These are phyloP conservation scores for Bombus vancouverensis DNA, from an alignment of 1,140 invertebrate species.

Conservation along the genomic window DNA sequence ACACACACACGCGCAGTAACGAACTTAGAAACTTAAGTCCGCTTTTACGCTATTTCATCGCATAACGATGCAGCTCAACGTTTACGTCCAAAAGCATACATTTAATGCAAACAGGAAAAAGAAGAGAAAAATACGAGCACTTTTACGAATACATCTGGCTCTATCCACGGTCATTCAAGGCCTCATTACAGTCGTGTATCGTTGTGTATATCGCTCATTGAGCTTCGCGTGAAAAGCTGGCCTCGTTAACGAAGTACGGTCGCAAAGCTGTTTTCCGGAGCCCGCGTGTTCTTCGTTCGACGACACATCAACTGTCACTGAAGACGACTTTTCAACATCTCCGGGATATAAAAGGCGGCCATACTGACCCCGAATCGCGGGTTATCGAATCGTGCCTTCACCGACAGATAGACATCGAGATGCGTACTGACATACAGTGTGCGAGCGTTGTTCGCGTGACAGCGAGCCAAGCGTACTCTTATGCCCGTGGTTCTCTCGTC, in stretches of 20 bases:
- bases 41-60: conserved; percentile 21
- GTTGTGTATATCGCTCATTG: conserved; percentile 30
- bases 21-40: conserved; percentile 18
- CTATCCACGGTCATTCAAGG: conserved; percentile 30
- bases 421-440: conserved; percentile 43
- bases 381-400: conserved; percentile 66
- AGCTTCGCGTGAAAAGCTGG: conserved; percentile 42
- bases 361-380: conserved; percentile 72
- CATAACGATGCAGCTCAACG: conserved; percentile 10
- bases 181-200: conserved; percentile 29
- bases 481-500: conserved; percentile 3
- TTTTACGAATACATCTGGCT: neutral
- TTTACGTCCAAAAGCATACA: conserved; percentile 16
- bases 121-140: neutral
- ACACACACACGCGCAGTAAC: neutral
- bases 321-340: conserved; percentile 44
- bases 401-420: conserved; percentile 67
- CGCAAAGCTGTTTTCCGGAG: neutral
- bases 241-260: conserved; percentile 33
- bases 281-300: neutral
- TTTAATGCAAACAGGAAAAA: conserved; percentile 3
- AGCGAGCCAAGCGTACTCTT: conserved; percentile 2
- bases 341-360: conserved; percentile 57
- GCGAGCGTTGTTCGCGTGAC: conserved; percentile 43
- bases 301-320: conserved; percentile 50